Evolutionary conservation across 2,797 vertebrate genomes (phyloP), one percentile per base, ranked within the genome.

Genomic region (Hipposideros larvatus): DNA sequence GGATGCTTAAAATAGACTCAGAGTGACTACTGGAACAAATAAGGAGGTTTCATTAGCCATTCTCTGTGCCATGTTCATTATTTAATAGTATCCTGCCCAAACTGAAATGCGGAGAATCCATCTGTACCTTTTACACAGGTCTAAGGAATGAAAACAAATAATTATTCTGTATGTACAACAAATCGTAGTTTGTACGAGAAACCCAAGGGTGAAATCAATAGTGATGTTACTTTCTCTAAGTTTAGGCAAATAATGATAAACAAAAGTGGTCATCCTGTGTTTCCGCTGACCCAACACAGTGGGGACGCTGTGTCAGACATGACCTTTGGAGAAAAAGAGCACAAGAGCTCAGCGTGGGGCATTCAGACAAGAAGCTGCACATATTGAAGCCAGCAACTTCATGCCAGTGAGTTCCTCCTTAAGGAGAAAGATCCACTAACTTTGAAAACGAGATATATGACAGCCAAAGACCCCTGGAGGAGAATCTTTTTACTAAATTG

Each of bases 211-310:
- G 4, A 98, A 97, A 97, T 94, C 53, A 71, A 92, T 80, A 90
- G 93, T 79, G 63, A 93, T n/a, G 78, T 97, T 96, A 95, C 65
- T 95, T 97, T 94, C 87, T 96, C 59, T 94, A 88, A 46, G 90
- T 97, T 96, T 96, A 98, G 96, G 84, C 83, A 96, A 95, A 93
- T 96, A 88, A 92, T n/a, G 98, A 87, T 94, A 93, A 95, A 82
- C 85, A 96, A 80, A 96, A 97, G 96, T 84, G 96, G 85, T 96
- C 98, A 94, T 92, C 97, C 98, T 92, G 4, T 98, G 97, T 88
- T 98, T 98, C 98, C 94, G 78, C 90, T 99, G 99, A 99, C 99
- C 99, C 98, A 96, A 95, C 99, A 98, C 99, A 99, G 99, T 98
- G 98, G 99, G 99, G 95, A 97, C 71, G 95, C 98, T 98, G 97